Conservation (phyloP, 2,888 invertebrate species). For the Hecatera dysodea region DNA sequence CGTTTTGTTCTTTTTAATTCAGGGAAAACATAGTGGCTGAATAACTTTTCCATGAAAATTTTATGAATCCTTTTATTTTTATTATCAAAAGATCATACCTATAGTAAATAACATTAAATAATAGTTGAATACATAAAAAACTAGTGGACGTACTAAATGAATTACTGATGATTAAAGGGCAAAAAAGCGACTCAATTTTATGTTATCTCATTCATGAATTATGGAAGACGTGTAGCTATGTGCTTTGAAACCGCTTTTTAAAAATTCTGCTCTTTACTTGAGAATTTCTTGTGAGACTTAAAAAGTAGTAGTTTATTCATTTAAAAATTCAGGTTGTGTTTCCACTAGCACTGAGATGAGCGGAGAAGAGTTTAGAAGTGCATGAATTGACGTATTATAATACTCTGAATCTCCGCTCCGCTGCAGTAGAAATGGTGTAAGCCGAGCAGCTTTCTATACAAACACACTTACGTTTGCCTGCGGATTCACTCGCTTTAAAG, state of each 20-base stretch:
- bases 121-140: background rate
- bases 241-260: background rate
- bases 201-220: background rate
- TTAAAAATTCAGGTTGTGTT: constrained; percentile 3
- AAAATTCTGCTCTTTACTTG: constrained; percentile 6
- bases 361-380: background rate
- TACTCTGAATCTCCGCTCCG: background rate
- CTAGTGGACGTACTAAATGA: background rate
- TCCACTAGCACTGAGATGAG: background rate
- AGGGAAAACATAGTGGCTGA: background rate
- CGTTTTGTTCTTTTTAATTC: background rate
- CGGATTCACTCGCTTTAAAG: too few species aligned
- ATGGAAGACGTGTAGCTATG: background rate
- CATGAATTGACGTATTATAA: background rate
- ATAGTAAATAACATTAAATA: too few species aligned
- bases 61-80: too few species aligned
- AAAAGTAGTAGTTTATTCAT: constrained; percentile 36
- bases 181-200: background rate
- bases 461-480: too few species aligned
- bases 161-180: background rate
- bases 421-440: background rate
- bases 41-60: background rate
- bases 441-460: background rate
- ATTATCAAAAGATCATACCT: background rate
- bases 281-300: constrained; percentile 12